Evolutionary conservation across 2,888 invertebrate genomes (phyloP).

Genomic region (Serrognathus titanus): DNA sequence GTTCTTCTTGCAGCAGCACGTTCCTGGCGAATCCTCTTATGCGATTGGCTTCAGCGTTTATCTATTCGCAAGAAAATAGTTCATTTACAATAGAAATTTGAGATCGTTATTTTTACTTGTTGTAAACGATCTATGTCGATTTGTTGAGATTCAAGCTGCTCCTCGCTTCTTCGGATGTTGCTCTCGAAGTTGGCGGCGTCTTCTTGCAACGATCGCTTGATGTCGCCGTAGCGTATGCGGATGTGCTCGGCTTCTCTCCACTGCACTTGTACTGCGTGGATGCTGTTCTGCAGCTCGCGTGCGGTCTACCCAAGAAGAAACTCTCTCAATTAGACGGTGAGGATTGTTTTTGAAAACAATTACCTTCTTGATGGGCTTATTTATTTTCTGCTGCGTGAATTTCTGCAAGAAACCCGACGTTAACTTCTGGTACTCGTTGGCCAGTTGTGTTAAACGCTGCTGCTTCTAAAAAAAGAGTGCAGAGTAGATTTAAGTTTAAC

Average conservation of each 20-base stretch:
- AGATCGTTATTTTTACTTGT: slow-evolving; percentile 33
- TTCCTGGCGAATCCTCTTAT: slow-evolving; percentile 68
- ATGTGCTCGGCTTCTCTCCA: slow-evolving; percentile 79
- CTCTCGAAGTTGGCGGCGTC: slow-evolving; percentile 74
- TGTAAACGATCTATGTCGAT: slow-evolving; percentile 73
- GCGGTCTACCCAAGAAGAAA: slow-evolving; percentile 50
- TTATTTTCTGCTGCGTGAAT: slow-evolving; percentile 43
- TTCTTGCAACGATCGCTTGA: slow-evolving; percentile 64
- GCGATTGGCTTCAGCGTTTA: slow-evolving; percentile 70
- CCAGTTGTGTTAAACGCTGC: slow-evolving; percentile 55
- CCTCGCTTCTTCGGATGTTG: slow-evolving; percentile 66
- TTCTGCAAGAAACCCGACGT: slow-evolving; percentile 58
- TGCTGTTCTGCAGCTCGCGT: slow-evolving; percentile 73
- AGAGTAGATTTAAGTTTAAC: neutral
- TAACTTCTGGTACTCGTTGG: slow-evolving; percentile 60
- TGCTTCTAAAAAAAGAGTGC: slow-evolving; percentile 47
- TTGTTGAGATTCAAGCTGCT: slow-evolving; percentile 64
- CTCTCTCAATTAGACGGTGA: neutral
- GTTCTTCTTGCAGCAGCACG: slow-evolving; percentile 66
- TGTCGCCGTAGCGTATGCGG: slow-evolving; percentile 71
- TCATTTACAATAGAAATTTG: neutral
- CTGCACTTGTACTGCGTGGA: slow-evolving; percentile 76
- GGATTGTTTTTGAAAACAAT: neutral
- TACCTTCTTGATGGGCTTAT: slow-evolving; percentile 65
- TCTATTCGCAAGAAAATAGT: slow-evolving; percentile 43